phyloP scores from a whole-genome alignment of 2,113 vertebrate genomes.

The Phalacrocorax aristotelis region DNA sequence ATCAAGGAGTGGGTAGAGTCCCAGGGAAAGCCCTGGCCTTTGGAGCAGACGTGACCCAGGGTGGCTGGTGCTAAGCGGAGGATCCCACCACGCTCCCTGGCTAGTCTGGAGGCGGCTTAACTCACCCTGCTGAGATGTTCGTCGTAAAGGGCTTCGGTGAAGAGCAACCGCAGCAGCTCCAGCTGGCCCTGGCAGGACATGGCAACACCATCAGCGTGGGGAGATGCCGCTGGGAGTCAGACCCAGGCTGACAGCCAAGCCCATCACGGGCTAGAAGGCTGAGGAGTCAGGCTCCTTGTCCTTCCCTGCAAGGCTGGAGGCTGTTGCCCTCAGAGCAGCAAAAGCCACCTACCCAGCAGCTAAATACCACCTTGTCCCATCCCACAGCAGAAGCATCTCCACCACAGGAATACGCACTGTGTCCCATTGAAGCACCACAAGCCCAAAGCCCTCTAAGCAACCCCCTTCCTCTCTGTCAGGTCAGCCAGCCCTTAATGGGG shows the following conservation, averaged over 20 bases:
- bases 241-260: accelerated
- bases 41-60: neutral
- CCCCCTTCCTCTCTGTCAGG: neutral
- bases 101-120: neutral
- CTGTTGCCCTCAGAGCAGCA: neutral
- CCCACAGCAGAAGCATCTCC: neutral
- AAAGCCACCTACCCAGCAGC: neutral
- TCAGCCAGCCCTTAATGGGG: neutral
- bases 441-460: neutral
- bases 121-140: constrained; percentile 89
- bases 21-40: neutral
- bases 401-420: neutral
- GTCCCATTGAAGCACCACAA: neutral
- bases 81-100: neutral
- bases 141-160: constrained; percentile 87
- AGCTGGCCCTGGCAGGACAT: constrained; percentile 83
- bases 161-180: constrained; percentile 84
- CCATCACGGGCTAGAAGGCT: neutral
- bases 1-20: neutral
- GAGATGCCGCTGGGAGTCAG: neutral
- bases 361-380: neutral
- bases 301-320: neutral
- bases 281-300: neutral
- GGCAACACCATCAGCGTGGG: neutral
- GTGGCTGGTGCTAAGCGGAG: accelerated